Conservation (phyloP, 2,797 vertebrate species). For the Microchirus variegatus region DNA sequence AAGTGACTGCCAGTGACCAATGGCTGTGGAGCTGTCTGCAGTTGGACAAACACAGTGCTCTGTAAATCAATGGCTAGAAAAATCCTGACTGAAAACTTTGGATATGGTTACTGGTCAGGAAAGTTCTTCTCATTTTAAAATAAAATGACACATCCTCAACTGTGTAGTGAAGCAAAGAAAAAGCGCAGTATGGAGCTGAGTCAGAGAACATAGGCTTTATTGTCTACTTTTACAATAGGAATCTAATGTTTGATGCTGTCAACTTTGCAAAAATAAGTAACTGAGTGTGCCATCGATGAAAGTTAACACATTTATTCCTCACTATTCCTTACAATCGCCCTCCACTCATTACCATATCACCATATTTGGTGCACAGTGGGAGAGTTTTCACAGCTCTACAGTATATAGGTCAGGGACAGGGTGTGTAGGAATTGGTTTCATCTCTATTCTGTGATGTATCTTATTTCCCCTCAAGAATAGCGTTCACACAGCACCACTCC, state of each 20-base stretch:
- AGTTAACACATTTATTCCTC: constrained; percentile 14
- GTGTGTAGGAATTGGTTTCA: constrained; percentile 74
- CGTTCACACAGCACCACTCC: constrained; percentile 53
- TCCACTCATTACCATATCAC: constrained; percentile 48
- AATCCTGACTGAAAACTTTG: constrained; percentile 8
- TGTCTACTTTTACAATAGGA: not conserved
- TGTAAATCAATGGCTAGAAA: constrained; percentile 23
- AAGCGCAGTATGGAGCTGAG: constrained; percentile 11
- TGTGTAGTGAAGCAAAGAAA: too few relatives aligned
- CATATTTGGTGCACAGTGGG: constrained; percentile 27
- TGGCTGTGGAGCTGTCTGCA: constrained; percentile 27
- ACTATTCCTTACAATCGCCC: constrained; percentile 23
- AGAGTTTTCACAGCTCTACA: constrained; percentile 45
- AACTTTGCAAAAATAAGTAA: not conserved
- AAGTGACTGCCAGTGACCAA: constrained; percentile 17
- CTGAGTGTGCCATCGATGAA: not conserved
- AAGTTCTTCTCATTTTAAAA: not conserved
- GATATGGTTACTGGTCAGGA: not conserved
- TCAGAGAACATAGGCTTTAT: not conserved
- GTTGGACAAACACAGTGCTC: constrained; percentile 34
- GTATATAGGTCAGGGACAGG: constrained; percentile 75
- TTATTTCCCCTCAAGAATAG: constrained; percentile 63
- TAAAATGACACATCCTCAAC: too few relatives aligned
- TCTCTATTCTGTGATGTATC: constrained; percentile 66
- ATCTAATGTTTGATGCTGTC: too few relatives aligned